A percentile compares a stretch with the other conserved stretches of the same genome.
These are phyloP conservation scores for Sphinx pinastri DNA, from an alignment of 2,888 invertebrate species.

Conservation along the genomic window DNA sequence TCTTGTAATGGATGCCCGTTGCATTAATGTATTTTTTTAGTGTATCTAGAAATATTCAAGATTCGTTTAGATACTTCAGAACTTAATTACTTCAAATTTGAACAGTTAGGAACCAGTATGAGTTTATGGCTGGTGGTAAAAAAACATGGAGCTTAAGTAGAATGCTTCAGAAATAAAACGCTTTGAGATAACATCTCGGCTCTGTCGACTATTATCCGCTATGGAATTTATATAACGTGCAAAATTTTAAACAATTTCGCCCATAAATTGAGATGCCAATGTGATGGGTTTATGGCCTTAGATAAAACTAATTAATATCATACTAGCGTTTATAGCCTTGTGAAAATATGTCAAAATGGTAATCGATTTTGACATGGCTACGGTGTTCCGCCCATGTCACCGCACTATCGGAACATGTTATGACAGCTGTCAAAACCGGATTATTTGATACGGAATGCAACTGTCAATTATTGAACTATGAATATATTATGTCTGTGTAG, in stretches of 20 bases:
- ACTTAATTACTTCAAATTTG: neutral
- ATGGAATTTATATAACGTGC: conserved; percentile 15
- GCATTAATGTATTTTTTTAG: too few species aligned
- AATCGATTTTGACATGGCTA: conserved; percentile 21
- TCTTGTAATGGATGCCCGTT: too few species aligned
- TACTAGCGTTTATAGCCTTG: neutral
- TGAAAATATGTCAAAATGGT: conserved; percentile 23
- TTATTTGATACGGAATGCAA: conserved; percentile 26
- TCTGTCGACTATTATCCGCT: conserved; percentile 3
- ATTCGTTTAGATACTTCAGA: too few species aligned
- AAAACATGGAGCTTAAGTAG: neutral
- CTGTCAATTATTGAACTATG: conserved; percentile 20
- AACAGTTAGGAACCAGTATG: neutral
- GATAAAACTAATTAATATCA: neutral
- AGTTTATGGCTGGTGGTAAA: neutral
- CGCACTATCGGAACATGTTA: conserved; percentile 22
- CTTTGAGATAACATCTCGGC: neutral
- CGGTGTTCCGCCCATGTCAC: conserved; percentile 17
- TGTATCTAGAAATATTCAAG: too few species aligned
- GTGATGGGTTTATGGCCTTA: neutral
- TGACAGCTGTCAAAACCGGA: conserved; percentile 31
- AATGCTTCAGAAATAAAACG: conserved; percentile 8
- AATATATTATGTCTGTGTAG: neutral
- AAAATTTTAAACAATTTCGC: conserved; percentile 4
- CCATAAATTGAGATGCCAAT: conserved; percentile 5